These are phyloP conservation scores for Thymelicus lineola DNA, from an alignment of 2,888 invertebrate genomes.

Conservation along the genomic window DNA sequence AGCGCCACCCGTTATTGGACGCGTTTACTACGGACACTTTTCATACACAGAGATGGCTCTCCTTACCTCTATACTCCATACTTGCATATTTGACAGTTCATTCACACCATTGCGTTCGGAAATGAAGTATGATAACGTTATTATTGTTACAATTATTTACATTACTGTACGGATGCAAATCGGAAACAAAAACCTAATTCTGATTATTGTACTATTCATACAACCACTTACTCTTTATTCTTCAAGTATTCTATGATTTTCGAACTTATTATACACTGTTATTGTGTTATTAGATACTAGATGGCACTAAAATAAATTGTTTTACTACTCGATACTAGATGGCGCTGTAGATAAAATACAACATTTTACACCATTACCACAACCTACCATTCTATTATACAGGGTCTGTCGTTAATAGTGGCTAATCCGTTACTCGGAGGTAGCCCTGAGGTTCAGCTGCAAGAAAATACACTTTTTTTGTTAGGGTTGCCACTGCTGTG, in stretches of 20 bases:
- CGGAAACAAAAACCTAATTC: background rate
- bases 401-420: no score
- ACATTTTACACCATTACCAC: no score
- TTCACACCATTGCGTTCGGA: constrained; percentile 63
- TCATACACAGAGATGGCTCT: no score
- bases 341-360: constrained; percentile 41
- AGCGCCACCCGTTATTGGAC: no score
- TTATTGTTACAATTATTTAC: background rate
- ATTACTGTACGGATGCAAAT: no score
- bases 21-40: no score
- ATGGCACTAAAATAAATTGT: constrained; percentile 27
- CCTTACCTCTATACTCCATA: no score
- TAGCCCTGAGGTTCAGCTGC: no score
- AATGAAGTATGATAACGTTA: constrained; percentile 5
- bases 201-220: background rate
- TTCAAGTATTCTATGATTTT: background rate
- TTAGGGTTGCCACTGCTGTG: no score
- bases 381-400: no score
- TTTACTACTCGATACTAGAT: constrained; percentile 49
- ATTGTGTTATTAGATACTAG: constrained; percentile 5
- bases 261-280: background rate
- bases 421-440: no score
- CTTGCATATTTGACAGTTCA: constrained; percentile 77
- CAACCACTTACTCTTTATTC: background rate
- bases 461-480: no score